These are phyloP conservation scores for Brenthis ino DNA, from an alignment of 2,888 invertebrate species.

Conservation along the genomic window DNA sequence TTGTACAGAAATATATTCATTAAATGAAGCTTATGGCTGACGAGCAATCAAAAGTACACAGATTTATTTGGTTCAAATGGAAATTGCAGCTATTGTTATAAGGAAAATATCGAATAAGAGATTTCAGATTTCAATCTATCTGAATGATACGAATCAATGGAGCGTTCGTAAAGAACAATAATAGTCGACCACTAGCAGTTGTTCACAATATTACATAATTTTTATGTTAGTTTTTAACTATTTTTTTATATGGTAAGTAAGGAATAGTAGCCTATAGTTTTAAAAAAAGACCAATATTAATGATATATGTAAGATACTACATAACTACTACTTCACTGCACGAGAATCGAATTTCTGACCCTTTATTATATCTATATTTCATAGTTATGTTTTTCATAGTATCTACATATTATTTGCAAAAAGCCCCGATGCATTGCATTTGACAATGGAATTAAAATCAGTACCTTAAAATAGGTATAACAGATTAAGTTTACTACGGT, in stretches of 20 bases:
- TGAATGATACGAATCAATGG: constrained; percentile 19
- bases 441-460: background rate
- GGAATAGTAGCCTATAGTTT: no score
- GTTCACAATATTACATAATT: no score
- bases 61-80: constrained; percentile 10
- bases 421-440: no score
- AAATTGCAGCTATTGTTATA: constrained; percentile 21
- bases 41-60: background rate
- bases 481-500: background rate
- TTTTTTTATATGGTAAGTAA: no score
- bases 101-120: constrained; percentile 11
- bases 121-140: constrained; percentile 24
- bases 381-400: no score
- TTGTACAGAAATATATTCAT: background rate
- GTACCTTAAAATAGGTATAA: constrained; percentile 8
- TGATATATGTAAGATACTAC: no score
- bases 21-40: background rate
- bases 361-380: no score
- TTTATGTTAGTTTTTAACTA: no score
- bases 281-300: no score
- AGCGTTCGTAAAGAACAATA: constrained; percentile 18
- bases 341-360: no score
- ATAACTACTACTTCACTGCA: no score
- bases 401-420: no score
- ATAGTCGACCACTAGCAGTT: background rate